Conservation (phyloP, 1,140 invertebrate species). For the Lasioglossum baleicum region DNA sequence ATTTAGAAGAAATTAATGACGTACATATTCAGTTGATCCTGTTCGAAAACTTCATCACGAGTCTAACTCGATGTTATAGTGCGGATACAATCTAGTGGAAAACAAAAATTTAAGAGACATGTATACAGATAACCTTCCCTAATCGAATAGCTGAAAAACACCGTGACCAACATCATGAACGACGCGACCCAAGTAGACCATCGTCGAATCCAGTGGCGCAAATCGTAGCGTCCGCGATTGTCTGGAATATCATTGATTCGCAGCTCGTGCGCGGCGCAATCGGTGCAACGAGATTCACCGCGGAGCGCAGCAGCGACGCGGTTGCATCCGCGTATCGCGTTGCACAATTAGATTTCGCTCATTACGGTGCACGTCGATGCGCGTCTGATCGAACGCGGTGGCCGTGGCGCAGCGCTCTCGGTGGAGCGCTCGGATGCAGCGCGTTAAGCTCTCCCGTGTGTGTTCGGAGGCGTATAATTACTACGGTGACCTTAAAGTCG, state of each 20-base stretch:
- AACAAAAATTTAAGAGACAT: too few relatives aligned
- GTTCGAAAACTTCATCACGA: too few relatives aligned
- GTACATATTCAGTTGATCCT: too few relatives aligned
- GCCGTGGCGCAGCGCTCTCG: slow-evolving; percentile 17
- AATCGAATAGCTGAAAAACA: too few relatives aligned
- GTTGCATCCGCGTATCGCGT: not conserved
- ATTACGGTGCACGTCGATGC: slow-evolving; percentile 48
- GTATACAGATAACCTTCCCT: too few relatives aligned
- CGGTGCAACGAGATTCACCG: slow-evolving; percentile 14
- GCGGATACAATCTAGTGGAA: too few relatives aligned
- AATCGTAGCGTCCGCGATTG: not conserved
- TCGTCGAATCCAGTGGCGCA: too few relatives aligned
- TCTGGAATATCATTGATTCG: slow-evolving; percentile 6
- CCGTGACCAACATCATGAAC: too few relatives aligned
- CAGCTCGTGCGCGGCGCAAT: not conserved
- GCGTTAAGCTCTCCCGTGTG: not conserved
- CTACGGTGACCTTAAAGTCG: slow-evolving; percentile 57
- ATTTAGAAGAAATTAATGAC: too few relatives aligned
- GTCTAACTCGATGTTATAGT: too few relatives aligned
- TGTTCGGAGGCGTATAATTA: slow-evolving; percentile 45
- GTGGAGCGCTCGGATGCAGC: not conserved
- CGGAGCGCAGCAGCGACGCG: not conserved
- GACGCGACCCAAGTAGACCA: too few relatives aligned
- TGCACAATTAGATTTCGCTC: slow-evolving; percentile 25
- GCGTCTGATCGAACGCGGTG: slow-evolving; percentile 37